Base-by-base conservation (phyloP, 2,888 invertebrate species). In the Elmis aenea region DNA sequence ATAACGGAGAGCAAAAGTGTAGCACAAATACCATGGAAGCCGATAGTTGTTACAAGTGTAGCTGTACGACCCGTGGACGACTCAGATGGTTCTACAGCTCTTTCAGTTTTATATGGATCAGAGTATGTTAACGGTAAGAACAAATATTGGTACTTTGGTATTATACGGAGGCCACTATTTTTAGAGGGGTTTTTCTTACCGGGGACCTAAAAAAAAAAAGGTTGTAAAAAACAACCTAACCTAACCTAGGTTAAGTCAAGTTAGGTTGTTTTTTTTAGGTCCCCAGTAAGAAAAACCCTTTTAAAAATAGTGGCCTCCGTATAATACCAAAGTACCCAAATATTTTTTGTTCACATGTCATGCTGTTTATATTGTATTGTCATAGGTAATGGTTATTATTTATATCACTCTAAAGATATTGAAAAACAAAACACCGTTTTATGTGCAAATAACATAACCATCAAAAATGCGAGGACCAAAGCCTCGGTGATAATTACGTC, bases 311-410 rank as follows among this genome's bases (percentile, higher is more conserved):
- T n/a, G n/a, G n/a, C n/a, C n/a, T n/a, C n/a, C n/a, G n/a, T n/a
- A n/a, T n/a, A n/a, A n/a, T n/a, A n/a, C n/a, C n/a, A n/a, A n/a
- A n/a, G n/a, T n/a, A n/a, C n/a, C n/a, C n/a, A n/a, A n/a, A n/a
- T n/a, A n/a, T n/a, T n/a, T n/a, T n/a, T n/a, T n/a, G n/a, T n/a
- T n/a, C n/a, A n/a, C n/a, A n/a, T n/a, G n/a, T n/a, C n/a, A n/a
- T n/a, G n/a, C n/a, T n/a, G n/a, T n/a, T n/a, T n/a, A n/a, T n/a
- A n/a, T n/a, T n/a, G n/a, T n/a, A n/a, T n/a, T n/a, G n/a, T n/a
- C n/a, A n/a, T n/a, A 82, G 83, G 77, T 2, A 83, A 85, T 64
- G 89, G 89, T 5, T 88, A 81, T 67, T 89, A 83, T 64, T 72
- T 89, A 1, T 88, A 79, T 61, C n/a, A 74, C 78, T n/a, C 18